These are phyloP conservation scores for Nasonia vitripennis DNA, from an alignment of 1,140 invertebrate species.

Conservation along the genomic window DNA sequence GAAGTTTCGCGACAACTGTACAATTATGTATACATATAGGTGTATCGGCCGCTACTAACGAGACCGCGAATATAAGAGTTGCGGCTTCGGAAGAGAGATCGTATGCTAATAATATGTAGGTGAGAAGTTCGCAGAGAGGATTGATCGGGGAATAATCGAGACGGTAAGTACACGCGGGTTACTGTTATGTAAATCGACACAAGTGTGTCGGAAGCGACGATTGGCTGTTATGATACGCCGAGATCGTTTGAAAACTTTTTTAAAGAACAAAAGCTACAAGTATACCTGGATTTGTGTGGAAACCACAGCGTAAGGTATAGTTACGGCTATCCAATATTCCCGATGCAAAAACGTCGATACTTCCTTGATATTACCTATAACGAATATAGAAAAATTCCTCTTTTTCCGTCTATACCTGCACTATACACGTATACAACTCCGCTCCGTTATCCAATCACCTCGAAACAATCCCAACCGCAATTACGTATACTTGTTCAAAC, in stretches of 20 bases:
- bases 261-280: too few species aligned
- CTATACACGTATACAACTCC: too few species aligned
- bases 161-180: background rate
- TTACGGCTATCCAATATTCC: too few species aligned
- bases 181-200: too few species aligned
- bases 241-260: too few species aligned
- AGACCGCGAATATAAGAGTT: background rate
- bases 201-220: too few species aligned
- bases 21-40: background rate
- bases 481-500: background rate
- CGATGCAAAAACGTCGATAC: background rate
- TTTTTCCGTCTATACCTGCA: background rate
- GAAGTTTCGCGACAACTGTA: conserved; percentile 5
- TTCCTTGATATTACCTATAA: background rate
- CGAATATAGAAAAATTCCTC: background rate
- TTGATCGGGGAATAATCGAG: background rate
- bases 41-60: background rate
- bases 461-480: background rate
- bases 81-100: too few species aligned
- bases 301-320: too few species aligned
- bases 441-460: background rate
- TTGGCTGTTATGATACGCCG: too few species aligned
- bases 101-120: background rate
- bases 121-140: background rate
- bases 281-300: too few species aligned